These are phyloP conservation scores for Pammene fasciana DNA, from an alignment of 2,888 invertebrate species.

Conservation along the genomic window DNA sequence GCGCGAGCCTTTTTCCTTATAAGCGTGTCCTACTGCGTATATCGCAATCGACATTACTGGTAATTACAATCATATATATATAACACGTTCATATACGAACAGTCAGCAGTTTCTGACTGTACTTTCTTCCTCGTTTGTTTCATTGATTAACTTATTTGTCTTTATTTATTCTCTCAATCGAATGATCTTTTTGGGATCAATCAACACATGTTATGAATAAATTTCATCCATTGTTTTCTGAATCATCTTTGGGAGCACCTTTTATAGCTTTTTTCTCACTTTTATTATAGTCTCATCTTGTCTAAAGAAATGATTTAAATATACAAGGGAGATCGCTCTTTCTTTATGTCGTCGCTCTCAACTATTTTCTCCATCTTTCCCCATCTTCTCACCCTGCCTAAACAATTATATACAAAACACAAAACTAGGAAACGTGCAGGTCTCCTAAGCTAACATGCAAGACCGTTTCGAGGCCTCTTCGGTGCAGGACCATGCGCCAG, in stretches of 20 bases:
- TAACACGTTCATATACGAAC: background rate
- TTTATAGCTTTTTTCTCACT: too few relatives aligned
- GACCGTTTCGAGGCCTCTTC: slow-evolving; percentile 71
- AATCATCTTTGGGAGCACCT: too few relatives aligned
- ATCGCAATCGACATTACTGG: slow-evolving; percentile 5
- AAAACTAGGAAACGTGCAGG: slow-evolving; percentile 76
- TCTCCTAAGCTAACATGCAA: slow-evolving; percentile 76
- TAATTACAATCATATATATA: background rate
- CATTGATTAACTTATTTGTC: too few relatives aligned
- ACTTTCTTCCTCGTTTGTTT: too few relatives aligned
- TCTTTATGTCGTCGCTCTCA: background rate
- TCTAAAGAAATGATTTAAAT: too few relatives aligned
- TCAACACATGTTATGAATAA: too few relatives aligned
- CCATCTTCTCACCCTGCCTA: slow-evolving; percentile 4
- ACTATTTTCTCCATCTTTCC: background rate
- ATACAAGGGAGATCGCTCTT: too few relatives aligned
- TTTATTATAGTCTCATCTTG: too few relatives aligned
- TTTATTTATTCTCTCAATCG: too few relatives aligned
- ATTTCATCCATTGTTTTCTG: too few relatives aligned
- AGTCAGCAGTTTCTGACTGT: too few relatives aligned
- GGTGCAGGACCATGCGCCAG: slow-evolving; percentile 78
- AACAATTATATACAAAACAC: slow-evolving; percentile 56
- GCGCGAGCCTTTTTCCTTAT: slow-evolving; percentile 15
- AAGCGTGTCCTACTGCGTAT: slow-evolving; percentile 11
- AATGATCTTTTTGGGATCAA: too few relatives aligned